A percentile compares a stretch with the other conserved stretches of the same genome.
phyloP scores from a whole-genome alignment of 2,888 invertebrate species.

The Agonopterix heracliana region DNA sequence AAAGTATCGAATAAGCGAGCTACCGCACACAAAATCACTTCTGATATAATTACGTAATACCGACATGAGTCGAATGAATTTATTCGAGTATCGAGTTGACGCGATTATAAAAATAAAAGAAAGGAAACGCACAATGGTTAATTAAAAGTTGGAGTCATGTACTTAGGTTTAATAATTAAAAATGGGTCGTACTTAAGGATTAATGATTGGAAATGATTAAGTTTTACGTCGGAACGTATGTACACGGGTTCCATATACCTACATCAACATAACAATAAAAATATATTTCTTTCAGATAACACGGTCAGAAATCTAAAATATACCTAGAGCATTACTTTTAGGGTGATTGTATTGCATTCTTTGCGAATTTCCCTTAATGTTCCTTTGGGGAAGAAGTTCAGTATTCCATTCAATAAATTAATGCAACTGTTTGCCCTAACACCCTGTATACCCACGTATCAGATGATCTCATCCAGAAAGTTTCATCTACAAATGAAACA shows the following conservation, averaged over 20 bases:
- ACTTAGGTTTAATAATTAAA: slow-evolving; percentile 42
- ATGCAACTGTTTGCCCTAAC: no score
- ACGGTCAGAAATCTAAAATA: no score
- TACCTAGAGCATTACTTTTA: no score
- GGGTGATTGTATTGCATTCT: no score
- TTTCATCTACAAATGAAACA: no score
- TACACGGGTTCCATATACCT: background rate
- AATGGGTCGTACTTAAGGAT: slow-evolving; percentile 17
- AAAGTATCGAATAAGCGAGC: slow-evolving; percentile 49
- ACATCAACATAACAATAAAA: background rate
- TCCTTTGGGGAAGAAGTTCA: no score
- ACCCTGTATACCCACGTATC: no score
- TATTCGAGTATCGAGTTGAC: slow-evolving; percentile 23
- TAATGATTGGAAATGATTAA: slow-evolving; percentile 30
- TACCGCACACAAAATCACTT: slow-evolving; percentile 35
- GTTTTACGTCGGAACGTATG: slow-evolving; percentile 15
- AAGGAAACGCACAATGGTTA: slow-evolving; percentile 49
- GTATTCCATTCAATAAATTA: no score
- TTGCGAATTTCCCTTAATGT: no score
- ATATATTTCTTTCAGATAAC: background rate
- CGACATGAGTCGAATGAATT: slow-evolving; percentile 40
- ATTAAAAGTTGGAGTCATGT: slow-evolving; percentile 36
- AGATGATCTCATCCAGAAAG: no score
- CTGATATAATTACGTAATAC: slow-evolving; percentile 50
- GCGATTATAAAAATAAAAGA: slow-evolving; percentile 23